phyloP scores from a whole-genome alignment of 2,797 vertebrate species.

The Novumbra hubbsi region DNA sequence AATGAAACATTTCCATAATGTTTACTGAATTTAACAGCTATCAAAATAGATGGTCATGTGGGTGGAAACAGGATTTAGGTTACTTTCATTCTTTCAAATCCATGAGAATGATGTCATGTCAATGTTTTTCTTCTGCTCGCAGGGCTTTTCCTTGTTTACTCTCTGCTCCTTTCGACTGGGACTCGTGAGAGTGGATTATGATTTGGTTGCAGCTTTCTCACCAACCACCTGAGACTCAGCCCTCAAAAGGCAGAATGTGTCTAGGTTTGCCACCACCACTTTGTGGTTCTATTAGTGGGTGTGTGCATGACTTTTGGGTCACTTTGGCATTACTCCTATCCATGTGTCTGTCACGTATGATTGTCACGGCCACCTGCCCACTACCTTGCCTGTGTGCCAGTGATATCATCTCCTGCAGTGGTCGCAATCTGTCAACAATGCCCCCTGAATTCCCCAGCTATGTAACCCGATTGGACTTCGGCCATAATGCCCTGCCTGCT shows the following conservation, averaged over 20 bases:
- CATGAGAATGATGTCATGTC: too few relatives aligned
- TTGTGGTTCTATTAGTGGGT: slow-evolving; percentile 6
- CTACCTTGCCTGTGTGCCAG: slow-evolving; percentile 84
- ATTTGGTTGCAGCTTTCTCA: slow-evolving; percentile 48
- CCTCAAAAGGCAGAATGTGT: slow-evolving; percentile 55
- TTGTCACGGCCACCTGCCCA: slow-evolving; percentile 74
- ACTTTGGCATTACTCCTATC: slow-evolving; percentile 72
- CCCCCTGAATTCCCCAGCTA: slow-evolving; percentile 78
- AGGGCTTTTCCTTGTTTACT: background rate
- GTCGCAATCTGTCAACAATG: slow-evolving; percentile 78
- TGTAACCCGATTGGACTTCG: slow-evolving; percentile 83
- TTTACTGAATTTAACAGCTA: background rate
- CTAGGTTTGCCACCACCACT: slow-evolving; percentile 32
- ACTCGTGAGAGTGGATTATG: slow-evolving; percentile 21
- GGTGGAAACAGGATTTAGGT: too few relatives aligned
- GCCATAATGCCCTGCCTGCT: slow-evolving; percentile 80
- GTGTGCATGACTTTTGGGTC: slow-evolving; percentile 35
- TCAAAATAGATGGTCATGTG: too few relatives aligned
- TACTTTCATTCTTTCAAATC: too few relatives aligned
- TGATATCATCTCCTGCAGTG: slow-evolving; percentile 87
- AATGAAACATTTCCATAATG: background rate
- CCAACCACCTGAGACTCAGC: slow-evolving; percentile 55
- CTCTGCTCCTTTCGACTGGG: background rate
- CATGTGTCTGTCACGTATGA: slow-evolving; percentile 57
- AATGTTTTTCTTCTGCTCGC: too few relatives aligned